A percentile compares a stretch with the other conserved stretches of the same genome.
phyloP scores from a whole-genome alignment of 37 sponge, comb jelly and placozoan species.

The Axinella damicornis region DNA sequence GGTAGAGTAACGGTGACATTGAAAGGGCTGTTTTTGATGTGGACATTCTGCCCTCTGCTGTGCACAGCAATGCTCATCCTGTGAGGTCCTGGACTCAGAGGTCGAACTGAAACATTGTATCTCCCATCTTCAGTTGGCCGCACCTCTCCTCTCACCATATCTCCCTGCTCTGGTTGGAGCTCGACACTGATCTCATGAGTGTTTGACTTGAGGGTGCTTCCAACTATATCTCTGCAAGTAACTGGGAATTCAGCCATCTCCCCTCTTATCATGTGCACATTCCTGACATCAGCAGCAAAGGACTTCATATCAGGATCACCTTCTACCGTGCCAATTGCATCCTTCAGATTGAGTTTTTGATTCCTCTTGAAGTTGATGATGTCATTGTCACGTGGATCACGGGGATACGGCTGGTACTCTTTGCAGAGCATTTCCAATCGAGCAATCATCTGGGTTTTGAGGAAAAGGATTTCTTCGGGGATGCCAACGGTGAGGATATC shows the following conservation, averaged over 20 bases:
- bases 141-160: not conserved
- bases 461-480: constrained; percentile 34
- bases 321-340: constrained; percentile 1
- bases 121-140: not conserved
- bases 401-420: constrained; percentile 12
- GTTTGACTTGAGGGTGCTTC: not conserved
- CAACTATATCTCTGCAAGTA: constrained; percentile 16
- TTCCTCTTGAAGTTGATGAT: constrained; percentile 15
- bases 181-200: constrained; percentile 3
- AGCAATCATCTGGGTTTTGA: not conserved
- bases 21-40: constrained; percentile 18
- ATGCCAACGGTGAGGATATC: constrained; percentile 27
- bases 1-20: constrained; percentile 6
- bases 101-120: constrained; percentile 12
- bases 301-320: not conserved
- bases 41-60: not conserved
- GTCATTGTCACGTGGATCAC: constrained; percentile 23
- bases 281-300: not conserved
- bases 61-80: not conserved
- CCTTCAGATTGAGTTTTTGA: not conserved
- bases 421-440: not conserved
- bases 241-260: not conserved
- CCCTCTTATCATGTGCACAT: constrained; percentile 18
- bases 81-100: constrained; percentile 4
- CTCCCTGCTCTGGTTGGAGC: not conserved